Evolutionary conservation across 2,888 invertebrate genomes (phyloP).

Genomic region (Dorcus parallelipipedus): DNA sequence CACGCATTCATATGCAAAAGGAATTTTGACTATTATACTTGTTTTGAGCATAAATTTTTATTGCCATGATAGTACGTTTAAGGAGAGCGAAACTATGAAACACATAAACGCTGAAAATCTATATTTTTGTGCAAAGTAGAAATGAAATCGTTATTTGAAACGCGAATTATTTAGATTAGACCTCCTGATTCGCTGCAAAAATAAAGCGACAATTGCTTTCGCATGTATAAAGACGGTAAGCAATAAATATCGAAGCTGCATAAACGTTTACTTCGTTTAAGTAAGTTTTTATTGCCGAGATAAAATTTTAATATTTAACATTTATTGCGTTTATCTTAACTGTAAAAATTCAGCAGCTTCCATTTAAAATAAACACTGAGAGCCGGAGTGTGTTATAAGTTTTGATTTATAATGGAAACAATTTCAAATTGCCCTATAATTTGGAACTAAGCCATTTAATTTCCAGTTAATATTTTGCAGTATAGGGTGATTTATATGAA

Average conservation of each 20-base stretch:
- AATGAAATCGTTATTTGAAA: background rate
- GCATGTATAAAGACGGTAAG: constrained; percentile 3
- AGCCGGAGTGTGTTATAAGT: constrained; percentile 5
- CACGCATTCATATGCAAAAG: too few relatives aligned
- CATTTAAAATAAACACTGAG: background rate
- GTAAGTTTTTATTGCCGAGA: constrained; percentile 6
- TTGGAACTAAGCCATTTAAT: constrained; percentile 33
- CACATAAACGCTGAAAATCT: too few relatives aligned
- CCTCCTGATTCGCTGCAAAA: background rate
- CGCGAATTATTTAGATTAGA: constrained; percentile 10
- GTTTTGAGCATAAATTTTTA: too few relatives aligned
- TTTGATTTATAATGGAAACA: constrained; percentile 23
- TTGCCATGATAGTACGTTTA: too few relatives aligned
- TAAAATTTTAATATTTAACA: constrained; percentile 9
- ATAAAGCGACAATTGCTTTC: background rate
- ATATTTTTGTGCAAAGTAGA: too few relatives aligned
- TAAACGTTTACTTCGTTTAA: constrained; percentile 6
- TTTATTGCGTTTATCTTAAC: constrained; percentile 4
- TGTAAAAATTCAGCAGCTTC: background rate
- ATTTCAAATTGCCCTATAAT: constrained; percentile 31
- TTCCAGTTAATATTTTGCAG: constrained; percentile 29
- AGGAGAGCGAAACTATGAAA: too few relatives aligned
- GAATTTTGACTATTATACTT: too few relatives aligned
- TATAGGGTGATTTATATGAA: constrained; percentile 27
- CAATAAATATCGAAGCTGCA: constrained; percentile 9